Base-by-base conservation (phyloP, 2,113 vertebrate species). In the Perognathus longimembris region DNA sequence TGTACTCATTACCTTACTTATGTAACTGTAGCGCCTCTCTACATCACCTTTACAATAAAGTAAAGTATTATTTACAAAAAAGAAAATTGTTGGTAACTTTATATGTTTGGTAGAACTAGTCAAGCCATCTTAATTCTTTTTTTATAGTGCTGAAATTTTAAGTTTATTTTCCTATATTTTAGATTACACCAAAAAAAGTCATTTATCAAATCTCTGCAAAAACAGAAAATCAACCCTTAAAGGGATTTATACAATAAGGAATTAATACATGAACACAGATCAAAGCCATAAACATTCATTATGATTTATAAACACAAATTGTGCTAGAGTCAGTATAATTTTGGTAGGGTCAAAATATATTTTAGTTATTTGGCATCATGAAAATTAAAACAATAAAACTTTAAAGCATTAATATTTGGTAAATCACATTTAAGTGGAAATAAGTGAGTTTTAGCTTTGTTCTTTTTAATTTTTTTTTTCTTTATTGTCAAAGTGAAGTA, bases 271-370 rank as follows among this genome's bases (percentile, higher is more conserved):
- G 64, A 81, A 67, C 22, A 92, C 17, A 81, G 57, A 34, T 78
- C 45, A 73, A 4, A 80, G 50, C 38, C 86, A 38, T 42, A 2
- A 90, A 70, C 10, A 70, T 93, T 3, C 80, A 89, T 76, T 90
- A 84, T 74, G 2, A 12, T 78, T 54, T 89, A 15, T 45, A 84
- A 63, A 50, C 0, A 34, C 32, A 42, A 80, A 0, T 87, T 89
- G 24, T 63, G 28, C 86, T 17, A 70, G 7, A 20, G 24, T 42
- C 22, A 90, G 73, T 87, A 54, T 95, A 76, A 71, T 91, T 91
- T 95, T 92, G 28, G 82, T 38, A 14, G 30, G 40, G 24, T 57
- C 8, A 86, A 89, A n/a, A 54, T 95, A 82, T 85, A 83, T 92
- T 96, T 91, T n/a, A 85, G 21, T 40, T 92, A 66, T 69, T 85